phyloP scores from a whole-genome alignment of 2,113 vertebrate species.

The Tychaedon coryphoeus region DNA sequence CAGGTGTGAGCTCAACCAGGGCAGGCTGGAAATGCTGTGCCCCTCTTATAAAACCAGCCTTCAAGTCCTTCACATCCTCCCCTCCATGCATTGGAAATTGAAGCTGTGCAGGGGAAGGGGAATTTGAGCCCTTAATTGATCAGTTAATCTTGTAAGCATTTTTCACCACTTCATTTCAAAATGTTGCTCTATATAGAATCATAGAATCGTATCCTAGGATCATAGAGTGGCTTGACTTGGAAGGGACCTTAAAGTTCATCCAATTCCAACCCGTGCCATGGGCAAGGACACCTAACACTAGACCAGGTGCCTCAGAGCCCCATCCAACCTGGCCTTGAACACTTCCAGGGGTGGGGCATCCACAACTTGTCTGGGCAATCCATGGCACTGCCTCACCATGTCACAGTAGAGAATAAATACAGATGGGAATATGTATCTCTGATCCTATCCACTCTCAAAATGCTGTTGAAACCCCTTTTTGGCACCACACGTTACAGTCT shows the following conservation, averaged over 20 bases:
- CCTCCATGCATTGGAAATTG: not conserved
- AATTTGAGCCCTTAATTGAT: not conserved
- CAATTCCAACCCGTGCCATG: not conserved
- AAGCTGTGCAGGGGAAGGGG: not conserved
- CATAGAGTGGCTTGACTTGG: not conserved
- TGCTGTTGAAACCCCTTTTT: not conserved
- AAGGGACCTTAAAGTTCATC: not conserved
- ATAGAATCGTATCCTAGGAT: not conserved
- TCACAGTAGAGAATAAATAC: not conserved
- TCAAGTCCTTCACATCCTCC: not conserved
- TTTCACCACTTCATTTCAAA: not conserved
- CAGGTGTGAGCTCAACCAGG: not conserved
- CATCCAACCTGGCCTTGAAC: not conserved
- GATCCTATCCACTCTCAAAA: not conserved
- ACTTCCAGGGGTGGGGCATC: not conserved
- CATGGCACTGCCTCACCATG: rapidly evolving
- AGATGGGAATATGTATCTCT: not conserved
- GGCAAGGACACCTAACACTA: not conserved
- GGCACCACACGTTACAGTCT: rapidly evolving
- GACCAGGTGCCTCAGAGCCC: not conserved
- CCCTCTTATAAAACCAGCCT: not conserved
- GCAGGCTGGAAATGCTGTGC: not conserved
- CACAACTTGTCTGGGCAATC: not conserved
- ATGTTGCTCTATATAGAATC: not conserved
- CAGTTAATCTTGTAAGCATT: not conserved